These are phyloP conservation scores for Volucella inflata DNA, from an alignment of 2,888 invertebrate genomes.

Conservation along the genomic window DNA sequence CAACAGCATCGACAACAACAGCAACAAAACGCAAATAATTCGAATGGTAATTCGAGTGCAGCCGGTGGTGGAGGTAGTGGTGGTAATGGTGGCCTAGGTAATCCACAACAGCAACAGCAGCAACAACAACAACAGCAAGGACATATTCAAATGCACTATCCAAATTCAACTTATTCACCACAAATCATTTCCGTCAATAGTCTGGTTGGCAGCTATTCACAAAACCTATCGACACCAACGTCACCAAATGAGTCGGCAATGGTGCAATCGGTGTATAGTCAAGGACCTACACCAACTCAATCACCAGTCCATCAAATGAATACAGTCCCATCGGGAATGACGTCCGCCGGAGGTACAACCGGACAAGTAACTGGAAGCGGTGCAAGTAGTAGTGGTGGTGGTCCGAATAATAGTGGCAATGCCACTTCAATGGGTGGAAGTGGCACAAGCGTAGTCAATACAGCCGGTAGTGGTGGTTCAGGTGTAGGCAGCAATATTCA, in stretches of 20 bases:
- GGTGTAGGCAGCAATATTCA: slow-evolving; percentile 66
- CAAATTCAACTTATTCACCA: slow-evolving; percentile 81
- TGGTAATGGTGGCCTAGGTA: slow-evolving; percentile 78
- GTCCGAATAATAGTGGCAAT: slow-evolving; percentile 54
- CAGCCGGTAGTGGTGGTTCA: slow-evolving; percentile 56
- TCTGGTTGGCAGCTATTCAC: slow-evolving; percentile 85
- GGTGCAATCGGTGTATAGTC: slow-evolving; percentile 84
- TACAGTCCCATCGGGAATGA: slow-evolving; percentile 76
- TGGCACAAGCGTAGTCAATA: slow-evolving; percentile 60
- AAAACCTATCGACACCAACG: slow-evolving; percentile 85
- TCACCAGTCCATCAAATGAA: slow-evolving; percentile 82
- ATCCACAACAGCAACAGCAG: slow-evolving; percentile 77
- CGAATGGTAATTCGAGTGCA: slow-evolving; percentile 57
- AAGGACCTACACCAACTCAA: slow-evolving; percentile 84
- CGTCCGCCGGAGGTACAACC: slow-evolving; percentile 81
- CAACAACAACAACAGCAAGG: slow-evolving; percentile 78
- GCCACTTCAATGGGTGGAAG: slow-evolving; percentile 74
- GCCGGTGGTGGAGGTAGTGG: slow-evolving; percentile 74
- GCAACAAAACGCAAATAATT: slow-evolving; percentile 73
- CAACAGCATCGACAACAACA: slow-evolving; percentile 79
- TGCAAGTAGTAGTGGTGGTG: slow-evolving; percentile 77
- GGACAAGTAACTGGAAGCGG: slow-evolving; percentile 78
- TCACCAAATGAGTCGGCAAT: slow-evolving; percentile 85
- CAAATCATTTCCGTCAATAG: slow-evolving; percentile 84
- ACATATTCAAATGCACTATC: slow-evolving; percentile 78